Evolutionary conservation across 2,113 vertebrate species (phyloP).

Genomic region (Elgaria multicarinata): DNA sequence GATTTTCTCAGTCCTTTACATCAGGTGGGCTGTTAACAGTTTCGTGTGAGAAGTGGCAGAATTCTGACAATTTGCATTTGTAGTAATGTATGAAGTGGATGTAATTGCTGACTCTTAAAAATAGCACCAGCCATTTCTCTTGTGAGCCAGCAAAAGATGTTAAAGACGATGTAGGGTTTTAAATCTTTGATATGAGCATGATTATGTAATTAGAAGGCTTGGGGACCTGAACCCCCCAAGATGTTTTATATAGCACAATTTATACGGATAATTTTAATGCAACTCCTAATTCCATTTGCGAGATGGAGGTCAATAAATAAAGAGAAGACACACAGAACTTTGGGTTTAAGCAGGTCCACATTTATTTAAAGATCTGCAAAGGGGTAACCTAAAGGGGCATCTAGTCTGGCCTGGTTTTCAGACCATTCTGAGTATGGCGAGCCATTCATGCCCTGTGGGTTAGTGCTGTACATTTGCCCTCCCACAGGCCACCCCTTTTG

Average conservation of each 20-base stretch:
- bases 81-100: slow-evolving; percentile 57
- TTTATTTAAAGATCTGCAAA: too few species aligned
- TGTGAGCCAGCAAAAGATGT: slow-evolving; percentile 49
- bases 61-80: slow-evolving; percentile 61
- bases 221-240: not conserved
- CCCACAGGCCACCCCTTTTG: too few species aligned
- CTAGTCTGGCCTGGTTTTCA: too few species aligned
- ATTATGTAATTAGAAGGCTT: slow-evolving; percentile 46
- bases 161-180: slow-evolving; percentile 41
- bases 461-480: too few species aligned
- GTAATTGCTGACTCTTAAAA: slow-evolving; percentile 65
- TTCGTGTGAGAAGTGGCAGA: slow-evolving; percentile 41
- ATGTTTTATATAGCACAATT: slow-evolving; percentile 50
- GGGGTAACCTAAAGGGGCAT: too few species aligned
- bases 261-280: slow-evolving; percentile 46
- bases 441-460: too few species aligned
- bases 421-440: too few species aligned
- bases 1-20: slow-evolving; percentile 62
- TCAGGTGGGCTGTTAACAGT: slow-evolving; percentile 32
- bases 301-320: too few species aligned
- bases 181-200: slow-evolving; percentile 40
- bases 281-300: slow-evolving; percentile 53
- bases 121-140: slow-evolving; percentile 52
- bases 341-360: too few species aligned
- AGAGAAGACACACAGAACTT: too few species aligned